Evolutionary conservation across 2,888 invertebrate genomes (phyloP).

Genomic region (Drosophila cyrtoloma): DNA sequence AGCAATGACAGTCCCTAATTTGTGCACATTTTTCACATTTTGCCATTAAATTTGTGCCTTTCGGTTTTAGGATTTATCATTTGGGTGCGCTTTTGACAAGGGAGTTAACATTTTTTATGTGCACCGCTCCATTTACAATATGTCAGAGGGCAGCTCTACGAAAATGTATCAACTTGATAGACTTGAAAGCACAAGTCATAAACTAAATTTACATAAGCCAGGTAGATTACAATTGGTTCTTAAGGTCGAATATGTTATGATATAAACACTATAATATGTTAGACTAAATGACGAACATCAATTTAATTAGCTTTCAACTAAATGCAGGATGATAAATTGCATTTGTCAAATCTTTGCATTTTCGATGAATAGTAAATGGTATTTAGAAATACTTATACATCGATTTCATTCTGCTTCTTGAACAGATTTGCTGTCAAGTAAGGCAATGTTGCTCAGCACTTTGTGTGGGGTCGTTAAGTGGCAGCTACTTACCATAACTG

Average conservation of each 20-base stretch:
- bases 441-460: background rate
- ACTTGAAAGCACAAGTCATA: background rate
- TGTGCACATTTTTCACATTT: constrained; percentile 63
- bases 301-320: background rate
- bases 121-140: constrained; percentile 25
- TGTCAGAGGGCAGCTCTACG: constrained; percentile 19
- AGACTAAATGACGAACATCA: background rate
- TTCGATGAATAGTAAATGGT: background rate
- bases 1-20: constrained; percentile 68
- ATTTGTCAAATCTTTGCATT: background rate
- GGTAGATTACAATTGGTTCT: background rate
- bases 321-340: background rate
- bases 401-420: background rate
- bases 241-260: no score
- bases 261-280: background rate
- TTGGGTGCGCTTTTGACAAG: constrained; percentile 12
- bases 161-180: constrained; percentile 29
- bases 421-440: background rate
- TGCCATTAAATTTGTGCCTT: constrained; percentile 50
- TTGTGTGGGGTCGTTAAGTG: background rate
- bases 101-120: constrained; percentile 30
- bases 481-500: constrained; percentile 27
- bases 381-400: background rate
- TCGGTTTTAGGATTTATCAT: constrained; percentile 45
- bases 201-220: constrained; percentile 5